Percentiles rank a stretch among this genome's conserved stretches.
Conservation (phyloP, 2,888 invertebrate genomes). For the Hirudinaria manillensis region DNA sequence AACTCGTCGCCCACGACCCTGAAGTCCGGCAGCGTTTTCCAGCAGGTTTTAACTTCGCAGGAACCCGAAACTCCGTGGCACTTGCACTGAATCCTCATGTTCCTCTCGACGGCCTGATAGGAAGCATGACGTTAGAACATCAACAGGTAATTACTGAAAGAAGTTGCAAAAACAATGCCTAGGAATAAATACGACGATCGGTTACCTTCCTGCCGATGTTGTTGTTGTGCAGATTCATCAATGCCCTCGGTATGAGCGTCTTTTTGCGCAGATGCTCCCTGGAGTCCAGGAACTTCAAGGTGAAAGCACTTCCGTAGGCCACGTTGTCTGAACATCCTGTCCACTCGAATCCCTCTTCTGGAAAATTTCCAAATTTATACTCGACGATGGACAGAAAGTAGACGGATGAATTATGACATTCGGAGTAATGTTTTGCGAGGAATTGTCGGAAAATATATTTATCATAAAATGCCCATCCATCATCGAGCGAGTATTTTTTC, state of each 20-base stretch:
- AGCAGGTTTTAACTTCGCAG: slow-evolving; percentile 88
- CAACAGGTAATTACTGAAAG: not conserved
- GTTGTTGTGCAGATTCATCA: slow-evolving; percentile 96
- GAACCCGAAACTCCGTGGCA: slow-evolving; percentile 93
- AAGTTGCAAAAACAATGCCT: not conserved
- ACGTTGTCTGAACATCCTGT: slow-evolving; percentile 86
- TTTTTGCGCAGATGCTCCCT: slow-evolving; percentile 6
- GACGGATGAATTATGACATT: too few species aligned
- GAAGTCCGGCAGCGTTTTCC: slow-evolving; percentile 86
- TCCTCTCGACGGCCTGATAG: slow-evolving; percentile 58
- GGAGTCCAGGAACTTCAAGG: slow-evolving; percentile 73
- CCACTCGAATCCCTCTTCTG: slow-evolving; percentile 74
- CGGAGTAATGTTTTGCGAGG: too few species aligned
- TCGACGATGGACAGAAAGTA: not conserved
- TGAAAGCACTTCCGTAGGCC: slow-evolving; percentile 65
- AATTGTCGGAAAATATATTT: too few species aligned
- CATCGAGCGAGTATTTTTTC: too few species aligned
- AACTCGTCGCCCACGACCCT: slow-evolving; percentile 82
- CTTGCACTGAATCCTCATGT: slow-evolving; percentile 72
- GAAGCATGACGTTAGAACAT: not conserved
- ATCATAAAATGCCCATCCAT: too few species aligned
- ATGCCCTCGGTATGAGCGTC: slow-evolving; percentile 67
- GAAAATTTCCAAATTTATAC: not conserved
- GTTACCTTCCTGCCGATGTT: slow-evolving; percentile 84
- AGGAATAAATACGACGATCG: not conserved